Base-by-base conservation (phyloP, 2,797 vertebrate genomes). In the Percopsis omiscomaycus region DNA sequence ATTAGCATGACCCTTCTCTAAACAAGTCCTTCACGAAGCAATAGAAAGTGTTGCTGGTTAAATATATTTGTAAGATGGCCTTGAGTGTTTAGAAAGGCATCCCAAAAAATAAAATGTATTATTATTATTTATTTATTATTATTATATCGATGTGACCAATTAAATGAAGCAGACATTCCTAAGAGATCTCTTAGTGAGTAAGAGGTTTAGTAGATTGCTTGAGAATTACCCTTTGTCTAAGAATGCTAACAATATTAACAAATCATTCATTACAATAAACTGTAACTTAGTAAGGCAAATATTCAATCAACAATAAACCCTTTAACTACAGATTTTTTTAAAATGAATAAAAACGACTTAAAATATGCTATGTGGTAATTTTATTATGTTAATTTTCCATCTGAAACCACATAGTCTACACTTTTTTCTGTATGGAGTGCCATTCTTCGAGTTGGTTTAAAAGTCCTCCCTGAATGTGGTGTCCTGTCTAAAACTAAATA, bases 401-500 rank as follows among this genome's bases (percentile, higher is more conserved):
- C 49, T 13, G 10, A 65, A 71, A 66, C 62, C 28, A 37, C 37
- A 37, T 5, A 37, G 32, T 68, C 50, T 70, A 60, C 70, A 66
- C 16, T 76, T 52, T 82, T 66, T 56, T 61, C 47, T 71, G 66
- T 74, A 64, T 30, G 52, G 37, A 63, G 51, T 51, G 68, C 47
- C 65, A 68, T 77, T 79, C 48, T 74, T 56, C 22, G 55, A 64
- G 69, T 71, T 13, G 58, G n/a, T 55, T 52, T 58, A 63, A 53
- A 59, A 66, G 75, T 28, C 87, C 72, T 89, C 78, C 75, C 86
- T 84, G 71, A 71, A 80, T 84, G 84, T 89, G 88, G 88, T 89
- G 89, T 91, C 88, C 87, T 85, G 84, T 89, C 79, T 86, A 77
- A 85, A 82, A 69, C 53, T 73, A 69, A 77, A 74, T 71, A 80